Evolutionary conservation across 2,888 invertebrate species (phyloP), one percentile per base, ranked within the genome.

Genomic region (Agrochola litura): DNA sequence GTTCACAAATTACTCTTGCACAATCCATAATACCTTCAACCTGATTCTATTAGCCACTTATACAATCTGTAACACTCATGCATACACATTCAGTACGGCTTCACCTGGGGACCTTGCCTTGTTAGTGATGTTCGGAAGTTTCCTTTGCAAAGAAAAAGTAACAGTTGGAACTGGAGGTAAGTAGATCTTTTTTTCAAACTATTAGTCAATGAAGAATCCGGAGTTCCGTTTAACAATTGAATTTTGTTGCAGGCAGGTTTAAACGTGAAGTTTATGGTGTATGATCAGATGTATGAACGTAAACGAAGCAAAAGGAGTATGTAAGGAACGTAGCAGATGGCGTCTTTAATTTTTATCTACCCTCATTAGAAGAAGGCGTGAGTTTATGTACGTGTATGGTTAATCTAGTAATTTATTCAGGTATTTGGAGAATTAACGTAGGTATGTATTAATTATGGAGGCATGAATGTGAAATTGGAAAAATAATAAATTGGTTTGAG

Each of bases 41-140:
- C 10, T 82, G 63, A 84, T 86, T 73, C 80, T 65, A 71, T 83
- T 79, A 84, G 70, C 30, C 2, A 64, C 46, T 69, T 54, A 60
- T 30, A 75, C 68, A 83, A 84, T 83, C 75, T 71, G 61, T 77
- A 68, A 77, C 52, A 37, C 63, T 64, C 65, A 71, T 79, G 80
- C 83, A 83, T 77, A 56, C 66, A 60, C 75, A 83, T 71, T 72
- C 37, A 25, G 58, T 79, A 79, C n/a, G 86, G 86, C 86, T 84
- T 86, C 86, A 46, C 70, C 66, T 30, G 63, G 46, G 65, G 69
- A 86, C 64, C 73, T 69, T 52, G 68, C 68, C 86, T 83, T 83
- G 86, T 86, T 86, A 86, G 84, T 69, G 71, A 60, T 71, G 61
- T 82, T 76, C 68, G 14, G 65, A 69, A 85, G 66, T 82, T 83